Base-by-base conservation (phyloP, 2,888 invertebrate species). In the Andrena flavipes region DNA sequence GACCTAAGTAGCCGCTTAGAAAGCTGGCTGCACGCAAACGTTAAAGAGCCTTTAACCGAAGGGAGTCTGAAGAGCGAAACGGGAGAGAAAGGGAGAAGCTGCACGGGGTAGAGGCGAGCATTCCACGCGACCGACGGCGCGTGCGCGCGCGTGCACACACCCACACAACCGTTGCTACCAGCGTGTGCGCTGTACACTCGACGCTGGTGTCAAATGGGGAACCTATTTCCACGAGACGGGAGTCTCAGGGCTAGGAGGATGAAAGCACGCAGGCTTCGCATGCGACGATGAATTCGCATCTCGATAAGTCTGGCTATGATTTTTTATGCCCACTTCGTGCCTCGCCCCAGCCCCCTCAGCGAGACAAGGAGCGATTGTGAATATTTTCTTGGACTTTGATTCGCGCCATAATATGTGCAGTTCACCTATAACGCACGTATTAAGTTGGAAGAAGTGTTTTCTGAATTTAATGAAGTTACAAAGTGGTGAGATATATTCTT, bases 1-100 rank as follows among this genome's bases (percentile, higher is more conserved):
- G 76, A 87, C 84, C 80, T 82, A 78, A 85, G 80, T 72, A 56
- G 71, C 67, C 65, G 67, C 74, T 84, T 72, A 75, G 76, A 76
- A 67, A 74, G 73, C 76, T 75, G 54, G 69, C 42, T 26, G 71
- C 86, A 84, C 84, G 84, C 86, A 82, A 86, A 86, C 84, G 86
- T 86, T 87, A 82, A 87, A 80, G 78, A 82, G 67, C 71, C 74
- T 82, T 82, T 76, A 80, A 84, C 82, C 78, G 71, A 73, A 74
- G 78, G 75, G 78, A 75, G 56, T 59, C 48, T 54, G 67, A 74
- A 76, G 73, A 70, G 65, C 71, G 64, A 72, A 81, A 72, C 71
- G 59, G 77, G 76, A 69, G 64, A 64, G 30, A 62, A 56, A 74
- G 30, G 51, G 59, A 76, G 51, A 60, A 68, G 48, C 8, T 62